Evolutionary conservation across 2,888 invertebrate species (phyloP), one percentile per base, ranked within the genome.

Genomic region (Disparrhopalites patrizii): DNA sequence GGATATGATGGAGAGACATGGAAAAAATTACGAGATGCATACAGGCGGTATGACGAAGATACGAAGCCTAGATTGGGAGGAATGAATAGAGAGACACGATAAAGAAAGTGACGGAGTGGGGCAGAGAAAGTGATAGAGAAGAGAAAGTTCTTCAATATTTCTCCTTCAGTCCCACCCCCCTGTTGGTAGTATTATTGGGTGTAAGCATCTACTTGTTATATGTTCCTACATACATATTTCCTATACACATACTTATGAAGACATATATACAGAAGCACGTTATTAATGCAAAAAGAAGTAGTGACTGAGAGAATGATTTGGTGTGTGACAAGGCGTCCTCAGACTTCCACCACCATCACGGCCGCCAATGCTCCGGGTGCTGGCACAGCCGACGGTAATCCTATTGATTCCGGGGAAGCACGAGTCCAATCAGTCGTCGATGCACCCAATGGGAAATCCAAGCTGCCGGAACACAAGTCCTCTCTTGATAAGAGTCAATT

Each of bases 401-500:
- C 63, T 63, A 55, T 55, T 54, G 63, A 63, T 63, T 63, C 63
- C 64, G 64, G 64, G 55, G 64, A 64, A 47, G 50, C 47, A 55
- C 64, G 64, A 64, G 56, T 54, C 31, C 54, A 27, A 40, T 52
- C 56, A 50, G 56, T 55, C 31, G 50, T 28, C 20, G 60, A 58
- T 51, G 51, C 31, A 61, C 33, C 47, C 47, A 43, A 61, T 54
- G 47, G 63, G 47, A 64, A 55, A 55, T 62, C 55, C 55, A 56
- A 64, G 50, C 55, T 36, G 33, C 55, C 56, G 64, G 64, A 56
- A 64, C 55, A 64, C 50, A 55, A 55, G 56, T 30, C 43, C 56
- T 47, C 64, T 56, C 56, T 50, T 55, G 64, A 64, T 64, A 65
- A 65, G 65, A 60, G 58, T 65, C 65, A 60, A 40, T 60, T 62